Conservation (phyloP, 92 coral and sea anemone species). For the Hydrozoanthus gracilis region DNA sequence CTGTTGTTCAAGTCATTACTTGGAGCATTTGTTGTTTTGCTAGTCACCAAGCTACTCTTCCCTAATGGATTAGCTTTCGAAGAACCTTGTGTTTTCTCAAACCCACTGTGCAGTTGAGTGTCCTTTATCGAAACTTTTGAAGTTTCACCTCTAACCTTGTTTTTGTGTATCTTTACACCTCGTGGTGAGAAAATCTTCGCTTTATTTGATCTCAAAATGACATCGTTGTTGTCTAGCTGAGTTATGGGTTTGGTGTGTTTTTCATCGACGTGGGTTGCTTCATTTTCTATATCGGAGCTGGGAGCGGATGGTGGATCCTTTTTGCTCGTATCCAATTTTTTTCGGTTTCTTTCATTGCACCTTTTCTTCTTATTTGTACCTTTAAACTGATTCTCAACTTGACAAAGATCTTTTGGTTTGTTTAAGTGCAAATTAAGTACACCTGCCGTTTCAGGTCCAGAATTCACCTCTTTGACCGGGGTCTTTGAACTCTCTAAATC, state of each 20-base stretch:
- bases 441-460: neutral
- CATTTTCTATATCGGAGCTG: neutral
- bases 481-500: neutral
- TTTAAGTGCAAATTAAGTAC: neutral
- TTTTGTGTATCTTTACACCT: neutral
- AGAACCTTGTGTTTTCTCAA: neutral
- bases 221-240: neutral
- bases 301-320: neutral
- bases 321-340: neutral
- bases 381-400: neutral
- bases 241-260: neutral
- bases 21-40: neutral
- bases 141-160: neutral
- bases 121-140: neutral
- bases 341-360: neutral
- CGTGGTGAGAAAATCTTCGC: neutral
- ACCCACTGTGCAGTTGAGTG: neutral
- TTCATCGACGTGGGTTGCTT: neutral
- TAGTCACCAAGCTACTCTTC: neutral
- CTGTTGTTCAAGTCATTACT: neutral
- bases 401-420: conserved; percentile 1
- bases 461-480: neutral
- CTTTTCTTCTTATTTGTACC: neutral
- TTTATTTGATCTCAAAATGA: neutral
- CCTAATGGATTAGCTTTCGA: neutral